These are phyloP conservation scores for Buphagus erythrorhynchus DNA, from an alignment of 2,797 vertebrate species.

Conservation along the genomic window DNA sequence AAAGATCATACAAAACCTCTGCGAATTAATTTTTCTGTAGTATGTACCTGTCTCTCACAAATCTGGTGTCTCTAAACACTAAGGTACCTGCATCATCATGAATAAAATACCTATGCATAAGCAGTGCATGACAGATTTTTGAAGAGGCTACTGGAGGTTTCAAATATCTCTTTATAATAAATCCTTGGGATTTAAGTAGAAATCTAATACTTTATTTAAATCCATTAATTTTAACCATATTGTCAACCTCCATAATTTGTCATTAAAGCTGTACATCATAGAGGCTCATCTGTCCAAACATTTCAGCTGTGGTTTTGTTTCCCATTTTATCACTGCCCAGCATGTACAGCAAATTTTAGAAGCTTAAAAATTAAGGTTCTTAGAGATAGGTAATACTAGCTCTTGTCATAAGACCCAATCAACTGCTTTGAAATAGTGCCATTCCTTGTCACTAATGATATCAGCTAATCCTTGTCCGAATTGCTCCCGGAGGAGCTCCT, in stretches of 20 bases:
- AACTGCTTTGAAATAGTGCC: not conserved
- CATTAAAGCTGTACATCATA: not conserved
- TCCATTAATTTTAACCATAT: not conserved
- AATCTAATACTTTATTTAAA: not conserved
- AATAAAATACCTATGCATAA: not conserved
- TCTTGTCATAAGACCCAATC: not conserved
- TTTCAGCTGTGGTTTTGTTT: not conserved
- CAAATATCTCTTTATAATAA: not conserved
- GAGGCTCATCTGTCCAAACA: constrained; percentile 24
- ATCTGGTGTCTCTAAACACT: not conserved
- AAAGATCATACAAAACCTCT: not conserved
- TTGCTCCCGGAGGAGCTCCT: not conserved
- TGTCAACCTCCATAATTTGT: not conserved
- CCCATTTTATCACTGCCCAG: not conserved
- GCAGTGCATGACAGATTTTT: not conserved
- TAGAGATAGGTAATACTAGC: not conserved
- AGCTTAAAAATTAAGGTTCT: not conserved
- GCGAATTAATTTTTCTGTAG: not conserved
- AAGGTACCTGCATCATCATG: too few relatives aligned
- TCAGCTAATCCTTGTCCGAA: not conserved
- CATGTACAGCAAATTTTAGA: constrained; percentile 8
- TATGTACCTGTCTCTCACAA: not conserved
- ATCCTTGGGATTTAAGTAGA: not conserved
- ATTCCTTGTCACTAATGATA: not conserved
- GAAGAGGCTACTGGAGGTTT: not conserved